Conservation (phyloP, 1,140 invertebrate genomes). For the Ctenoplectra terminalis region DNA sequence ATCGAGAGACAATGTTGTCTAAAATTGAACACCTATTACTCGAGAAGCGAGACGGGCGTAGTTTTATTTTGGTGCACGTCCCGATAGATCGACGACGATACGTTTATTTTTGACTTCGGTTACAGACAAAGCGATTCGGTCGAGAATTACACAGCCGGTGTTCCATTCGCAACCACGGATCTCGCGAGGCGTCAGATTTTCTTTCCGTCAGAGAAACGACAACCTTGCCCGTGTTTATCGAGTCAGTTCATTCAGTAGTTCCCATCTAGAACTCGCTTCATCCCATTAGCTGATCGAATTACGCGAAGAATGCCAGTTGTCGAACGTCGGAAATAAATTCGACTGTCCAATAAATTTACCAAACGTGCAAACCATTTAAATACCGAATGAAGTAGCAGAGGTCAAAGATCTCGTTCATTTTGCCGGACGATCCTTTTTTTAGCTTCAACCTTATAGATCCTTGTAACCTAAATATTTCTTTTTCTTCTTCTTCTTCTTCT, state of each 20-base stretch:
- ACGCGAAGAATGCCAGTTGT: neutral
- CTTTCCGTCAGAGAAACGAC: too few relatives aligned
- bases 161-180: neutral
- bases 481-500: too few relatives aligned
- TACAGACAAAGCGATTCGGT: slow-evolving; percentile 36
- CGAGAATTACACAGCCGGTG: slow-evolving; percentile 51
- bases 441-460: neutral
- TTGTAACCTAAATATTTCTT: neutral
- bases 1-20: neutral
- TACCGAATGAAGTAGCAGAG: neutral
- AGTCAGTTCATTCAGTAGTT: neutral
- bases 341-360: neutral
- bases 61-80: slow-evolving; percentile 71
- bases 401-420: neutral
- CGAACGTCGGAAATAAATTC: neutral
- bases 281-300: neutral
- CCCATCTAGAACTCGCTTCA: neutral
- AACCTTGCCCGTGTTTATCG: neutral
- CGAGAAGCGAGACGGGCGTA: slow-evolving; percentile 23
- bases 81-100: too few relatives aligned
- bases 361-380: neutral
- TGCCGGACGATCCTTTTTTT: neutral
- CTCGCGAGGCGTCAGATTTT: slow-evolving; percentile 15
- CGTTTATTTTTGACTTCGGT: slow-evolving; percentile 64
- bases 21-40: neutral